Base-by-base conservation (phyloP, 2,888 invertebrate genomes). In the Lasioglossum zephyrum region DNA sequence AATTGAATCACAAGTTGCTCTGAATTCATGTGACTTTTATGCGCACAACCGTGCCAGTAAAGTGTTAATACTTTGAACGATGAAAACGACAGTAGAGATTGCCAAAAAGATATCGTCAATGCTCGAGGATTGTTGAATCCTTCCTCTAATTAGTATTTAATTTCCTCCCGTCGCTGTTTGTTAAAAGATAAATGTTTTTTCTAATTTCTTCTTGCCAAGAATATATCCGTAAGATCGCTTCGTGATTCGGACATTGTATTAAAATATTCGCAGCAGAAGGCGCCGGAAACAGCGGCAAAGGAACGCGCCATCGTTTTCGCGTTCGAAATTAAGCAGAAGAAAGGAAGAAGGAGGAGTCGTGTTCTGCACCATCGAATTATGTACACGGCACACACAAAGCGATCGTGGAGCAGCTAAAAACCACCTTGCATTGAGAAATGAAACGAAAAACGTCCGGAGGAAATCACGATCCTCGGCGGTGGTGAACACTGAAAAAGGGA, bases 301-400 rank as follows among this genome's bases (percentile, higher is more conserved):
- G 39, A 73, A 41, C 63, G 44, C 69, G 69, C n/a, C n/a, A 22
- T 66, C 53, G 73, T 57, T 69, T 66, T 77, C 57, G 63, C 66
- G 69, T 41, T 44, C 39, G 36, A 77, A 83, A 81, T 83, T 82
- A 70, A 49, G n/a, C 63, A 49, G 60, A 72, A 78, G 63, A 49
- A 72, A 82, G 84, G 84, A 85, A 84, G 79, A 47, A 79, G 85
- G 85, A 76, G 84, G 85, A 63, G 79, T 44, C 31, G 5, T 36
- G 44, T 41, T 22, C n/a, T n/a, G 31, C 47, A 69, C 44, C 76
- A 69, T 73, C 53, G 69, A 73, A 77, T 82, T 77, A 84, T 13
- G 22, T 75, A 31, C 69, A 66, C 49, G 66, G 81, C 36, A 53
- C 53, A 69, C 81, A 81, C 81, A 81, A 77, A 76, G 66, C 53